phyloP scores from a whole-genome alignment of 2,797 vertebrate species.

The Arnoldichthys spilopterus region DNA sequence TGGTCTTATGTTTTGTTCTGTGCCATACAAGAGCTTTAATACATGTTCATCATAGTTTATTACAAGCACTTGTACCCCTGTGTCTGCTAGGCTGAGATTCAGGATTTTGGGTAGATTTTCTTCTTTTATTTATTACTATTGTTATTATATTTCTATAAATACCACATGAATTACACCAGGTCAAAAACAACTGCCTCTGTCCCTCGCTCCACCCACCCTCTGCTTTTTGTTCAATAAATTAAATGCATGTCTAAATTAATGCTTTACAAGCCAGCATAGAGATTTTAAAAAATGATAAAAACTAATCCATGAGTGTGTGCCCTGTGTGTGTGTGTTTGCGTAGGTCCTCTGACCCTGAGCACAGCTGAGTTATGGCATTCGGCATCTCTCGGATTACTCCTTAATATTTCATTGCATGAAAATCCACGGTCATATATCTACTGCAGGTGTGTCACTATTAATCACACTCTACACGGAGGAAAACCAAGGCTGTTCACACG shows the following conservation, averaged over 20 bases:
- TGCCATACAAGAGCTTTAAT: slow-evolving; percentile 54
- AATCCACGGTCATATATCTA: slow-evolving; percentile 74
- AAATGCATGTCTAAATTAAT: slow-evolving; percentile 80
- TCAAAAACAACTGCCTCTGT: slow-evolving; percentile 42
- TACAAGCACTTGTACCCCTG: slow-evolving; percentile 60
- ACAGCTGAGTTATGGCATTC: slow-evolving; percentile 79
- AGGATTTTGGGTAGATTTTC: slow-evolving; percentile 54
- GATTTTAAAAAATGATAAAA: slow-evolving; percentile 82
- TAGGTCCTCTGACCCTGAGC: slow-evolving; percentile 74
- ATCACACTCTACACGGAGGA: slow-evolving; percentile 66
- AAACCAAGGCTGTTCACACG: slow-evolving; percentile 53
- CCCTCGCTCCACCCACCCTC: slow-evolving; percentile 21
- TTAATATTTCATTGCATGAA: slow-evolving; percentile 84
- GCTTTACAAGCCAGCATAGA: slow-evolving; percentile 72
- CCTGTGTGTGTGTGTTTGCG: slow-evolving; percentile 26
- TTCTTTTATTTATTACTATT: slow-evolving; percentile 68
- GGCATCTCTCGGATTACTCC: slow-evolving; percentile 76
- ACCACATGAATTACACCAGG: slow-evolving; percentile 59
- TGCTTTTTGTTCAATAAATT: slow-evolving; percentile 70
- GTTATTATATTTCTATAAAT: slow-evolving; percentile 47
- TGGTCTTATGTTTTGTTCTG: slow-evolving; percentile 52
- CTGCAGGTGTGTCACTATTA: slow-evolving; percentile 75
- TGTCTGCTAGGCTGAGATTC: not conserved
- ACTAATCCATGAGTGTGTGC: slow-evolving; percentile 69
- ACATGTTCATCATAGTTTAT: slow-evolving; percentile 64